Percentiles rank a stretch among this genome's conserved stretches.
These are phyloP conservation scores for Eulemur rubriventer DNA, from an alignment of 2,797 vertebrate species.

Conservation along the genomic window DNA sequence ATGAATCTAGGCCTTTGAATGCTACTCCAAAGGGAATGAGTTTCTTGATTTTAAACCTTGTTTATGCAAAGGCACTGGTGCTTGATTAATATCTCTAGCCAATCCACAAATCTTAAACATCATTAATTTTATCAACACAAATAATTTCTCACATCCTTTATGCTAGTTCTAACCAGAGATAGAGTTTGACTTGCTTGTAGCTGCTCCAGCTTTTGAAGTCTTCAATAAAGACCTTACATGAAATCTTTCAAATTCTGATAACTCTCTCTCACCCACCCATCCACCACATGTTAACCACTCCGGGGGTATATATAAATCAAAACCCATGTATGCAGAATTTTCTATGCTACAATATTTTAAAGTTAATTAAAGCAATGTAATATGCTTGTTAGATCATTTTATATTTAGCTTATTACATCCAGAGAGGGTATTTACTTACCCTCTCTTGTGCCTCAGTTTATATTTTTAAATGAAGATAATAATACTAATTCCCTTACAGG, in stretches of 20 bases:
- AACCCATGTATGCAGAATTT: not conserved
- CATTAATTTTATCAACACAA: constrained; percentile 2
- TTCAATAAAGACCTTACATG: not conserved
- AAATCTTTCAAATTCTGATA: not conserved
- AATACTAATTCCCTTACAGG: not conserved
- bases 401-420: not conserved
- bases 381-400: not conserved
- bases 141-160: not conserved
- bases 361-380: not conserved
- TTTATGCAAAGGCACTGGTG: not conserved
- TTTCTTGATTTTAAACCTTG: not conserved
- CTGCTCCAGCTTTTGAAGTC: not conserved
- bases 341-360: not conserved
- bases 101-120: not conserved
- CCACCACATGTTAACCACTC: not conserved
- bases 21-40: not conserved
- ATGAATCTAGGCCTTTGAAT: not conserved
- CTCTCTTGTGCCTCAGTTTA: not conserved
- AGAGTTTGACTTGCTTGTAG: not conserved
- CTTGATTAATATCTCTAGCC: not conserved
- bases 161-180: not conserved
- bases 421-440: not conserved
- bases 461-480: not conserved
- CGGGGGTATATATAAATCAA: not conserved
- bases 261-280: not conserved